Evolutionary conservation across 2,113 vertebrate species (phyloP).

Genomic region (Chinchilla lanigera): DNA sequence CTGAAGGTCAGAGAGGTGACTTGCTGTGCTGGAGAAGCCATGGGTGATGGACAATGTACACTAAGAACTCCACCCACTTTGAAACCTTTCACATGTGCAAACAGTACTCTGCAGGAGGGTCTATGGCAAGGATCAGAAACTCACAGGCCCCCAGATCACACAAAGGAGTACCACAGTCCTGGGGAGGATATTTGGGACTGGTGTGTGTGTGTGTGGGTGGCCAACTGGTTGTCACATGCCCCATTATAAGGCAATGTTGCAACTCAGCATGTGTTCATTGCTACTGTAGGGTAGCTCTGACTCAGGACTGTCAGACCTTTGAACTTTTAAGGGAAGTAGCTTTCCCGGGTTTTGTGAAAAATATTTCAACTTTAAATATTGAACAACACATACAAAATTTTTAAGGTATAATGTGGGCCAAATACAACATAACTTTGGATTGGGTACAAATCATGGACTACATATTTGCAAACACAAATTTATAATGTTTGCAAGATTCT

Average conservation of each 20-base stretch:
- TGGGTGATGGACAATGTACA: neutral
- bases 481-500: neutral
- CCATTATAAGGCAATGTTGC: neutral
- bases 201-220: neutral
- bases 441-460: neutral
- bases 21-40: neutral
- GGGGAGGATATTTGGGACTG: neutral
- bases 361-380: neutral
- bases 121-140: neutral
- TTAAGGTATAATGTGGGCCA: too few relatives aligned
- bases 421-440: neutral
- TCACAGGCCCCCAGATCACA: neutral
- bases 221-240: neutral
- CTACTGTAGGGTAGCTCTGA: fast-evolving
- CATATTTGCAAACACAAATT: neutral
- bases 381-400: neutral
- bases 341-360: neutral
- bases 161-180: neutral
- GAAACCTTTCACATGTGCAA: neutral
- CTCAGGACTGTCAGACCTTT: neutral
- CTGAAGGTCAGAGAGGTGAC: neutral
- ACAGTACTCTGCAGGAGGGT: neutral
- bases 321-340: neutral
- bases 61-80: neutral
- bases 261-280: neutral